phyloP scores from a whole-genome alignment of 2,797 vertebrate species.

The Podargus strigoides region DNA sequence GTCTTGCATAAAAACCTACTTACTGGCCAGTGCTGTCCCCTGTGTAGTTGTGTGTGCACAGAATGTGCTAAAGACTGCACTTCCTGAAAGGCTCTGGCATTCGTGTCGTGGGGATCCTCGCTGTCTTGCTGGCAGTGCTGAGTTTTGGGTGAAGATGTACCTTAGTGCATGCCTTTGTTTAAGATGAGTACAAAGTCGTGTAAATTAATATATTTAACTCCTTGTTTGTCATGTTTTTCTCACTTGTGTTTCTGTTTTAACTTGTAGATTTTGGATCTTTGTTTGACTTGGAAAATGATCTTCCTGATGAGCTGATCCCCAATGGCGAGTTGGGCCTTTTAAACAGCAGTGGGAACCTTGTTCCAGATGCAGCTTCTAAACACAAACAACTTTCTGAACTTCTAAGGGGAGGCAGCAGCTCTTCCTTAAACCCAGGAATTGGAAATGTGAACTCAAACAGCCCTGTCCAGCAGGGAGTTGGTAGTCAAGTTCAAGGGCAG shows the following conservation, averaged over 20 bases:
- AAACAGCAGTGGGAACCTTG: constrained; percentile 78
- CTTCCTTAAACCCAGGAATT: constrained; percentile 78
- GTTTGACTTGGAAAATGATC: constrained; percentile 94
- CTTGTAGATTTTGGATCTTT: constrained; percentile 88
- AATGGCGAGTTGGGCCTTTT: constrained; percentile 89
- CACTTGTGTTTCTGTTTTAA: constrained; percentile 60
- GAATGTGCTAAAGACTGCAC: fast-evolving
- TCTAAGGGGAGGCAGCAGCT: constrained; percentile 84
- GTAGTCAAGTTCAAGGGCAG: constrained; percentile 77
- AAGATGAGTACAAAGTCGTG: not conserved
- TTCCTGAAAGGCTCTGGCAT: not conserved
- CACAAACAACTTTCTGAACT: constrained; percentile 98
- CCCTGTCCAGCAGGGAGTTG: constrained; percentile 82
- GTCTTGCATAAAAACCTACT: not conserved
- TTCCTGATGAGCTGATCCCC: constrained; percentile 96
- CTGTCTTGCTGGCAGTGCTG: fast-evolving
- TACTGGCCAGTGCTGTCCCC: not conserved
- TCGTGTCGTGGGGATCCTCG: fast-evolving
- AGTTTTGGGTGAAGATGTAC: not conserved
- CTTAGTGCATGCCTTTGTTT: not conserved
- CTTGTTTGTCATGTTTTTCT: constrained; percentile 8
- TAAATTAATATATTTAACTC: not conserved
- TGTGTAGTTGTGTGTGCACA: fast-evolving
- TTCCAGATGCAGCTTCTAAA: constrained; percentile 93
- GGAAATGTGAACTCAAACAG: constrained; percentile 83